phyloP scores from a whole-genome alignment of 2,797 vertebrate genomes.

The Catostomus latipinnis region DNA sequence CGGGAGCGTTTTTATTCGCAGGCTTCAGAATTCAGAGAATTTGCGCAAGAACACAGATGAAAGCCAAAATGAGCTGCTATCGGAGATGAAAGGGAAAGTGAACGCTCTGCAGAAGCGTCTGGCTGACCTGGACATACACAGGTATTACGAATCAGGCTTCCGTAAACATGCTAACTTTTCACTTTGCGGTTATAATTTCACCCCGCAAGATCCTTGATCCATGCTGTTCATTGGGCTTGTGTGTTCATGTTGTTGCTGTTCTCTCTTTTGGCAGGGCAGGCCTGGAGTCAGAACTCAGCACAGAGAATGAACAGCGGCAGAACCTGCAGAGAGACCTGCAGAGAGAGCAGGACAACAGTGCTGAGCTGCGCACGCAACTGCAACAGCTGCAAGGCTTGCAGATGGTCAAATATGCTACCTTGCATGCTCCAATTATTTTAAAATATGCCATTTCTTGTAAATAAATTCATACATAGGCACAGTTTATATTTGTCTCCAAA shows the following conservation, averaged over 20 bases:
- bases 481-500: no score
- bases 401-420: slow-evolving; percentile 73
- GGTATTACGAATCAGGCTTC: slow-evolving; percentile 70
- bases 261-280: slow-evolving; percentile 73
- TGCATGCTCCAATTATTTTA: neutral
- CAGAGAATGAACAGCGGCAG: slow-evolving; percentile 92
- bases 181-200: neutral
- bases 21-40: slow-evolving; percentile 84
- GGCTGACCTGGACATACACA: slow-evolving; percentile 84
- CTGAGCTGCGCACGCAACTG: slow-evolving; percentile 88
- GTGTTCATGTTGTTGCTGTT: neutral
- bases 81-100: slow-evolving; percentile 83
- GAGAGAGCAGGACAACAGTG: slow-evolving; percentile 87
- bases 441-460: neutral
- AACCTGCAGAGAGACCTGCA: slow-evolving; percentile 87
- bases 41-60: slow-evolving; percentile 80
- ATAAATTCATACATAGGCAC: no score
- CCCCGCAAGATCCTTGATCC: neutral
- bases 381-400: slow-evolving; percentile 92
- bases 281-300: slow-evolving; percentile 88
- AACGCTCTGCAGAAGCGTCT: slow-evolving; percentile 83
- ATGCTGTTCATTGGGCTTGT: neutral
- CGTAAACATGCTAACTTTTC: slow-evolving; percentile 21
- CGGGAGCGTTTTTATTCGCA: slow-evolving; percentile 56
- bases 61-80: slow-evolving; percentile 81